Evolutionary conservation across 2,113 vertebrate species (phyloP).

Genomic region (Elephas maximus): DNA sequence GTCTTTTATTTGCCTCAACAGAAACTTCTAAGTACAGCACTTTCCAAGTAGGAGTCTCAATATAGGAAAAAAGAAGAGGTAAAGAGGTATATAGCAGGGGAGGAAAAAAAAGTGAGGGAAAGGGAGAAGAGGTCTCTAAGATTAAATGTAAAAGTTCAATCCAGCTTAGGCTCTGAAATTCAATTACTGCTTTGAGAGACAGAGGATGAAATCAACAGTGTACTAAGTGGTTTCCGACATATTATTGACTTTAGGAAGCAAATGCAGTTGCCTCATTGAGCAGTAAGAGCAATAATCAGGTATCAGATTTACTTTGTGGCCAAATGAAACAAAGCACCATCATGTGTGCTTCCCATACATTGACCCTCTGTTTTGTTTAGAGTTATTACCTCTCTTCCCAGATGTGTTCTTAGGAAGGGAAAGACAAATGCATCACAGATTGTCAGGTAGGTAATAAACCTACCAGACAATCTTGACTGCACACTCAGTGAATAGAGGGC

Average conservation of each 20-base stretch:
- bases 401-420: not conserved
- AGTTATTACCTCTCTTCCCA: constrained; percentile 11
- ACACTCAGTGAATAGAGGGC: not conserved
- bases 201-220: constrained; percentile 34
- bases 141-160: constrained; percentile 55
- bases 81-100: not conserved
- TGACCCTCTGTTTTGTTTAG: not conserved
- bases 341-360: not conserved
- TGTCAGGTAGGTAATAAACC: not conserved
- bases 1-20: constrained; percentile 58
- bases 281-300: not conserved
- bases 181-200: constrained; percentile 47
- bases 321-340: not conserved
- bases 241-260: constrained; percentile 38
- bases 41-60: constrained; percentile 12
- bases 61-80: not conserved
- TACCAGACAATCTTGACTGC: not conserved
- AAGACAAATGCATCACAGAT: not conserved
- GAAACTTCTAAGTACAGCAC: constrained; percentile 29
- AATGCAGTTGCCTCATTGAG: not conserved
- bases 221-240: constrained; percentile 2
- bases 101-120: not conserved
- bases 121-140: not conserved
- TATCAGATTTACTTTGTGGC: not conserved
- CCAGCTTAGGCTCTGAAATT: constrained; percentile 51